A percentile compares a stretch with the other conserved stretches of the same genome.
These are phyloP conservation scores for Nemotelus pantherinus DNA, from an alignment of 2,888 invertebrate genomes.

Conservation along the genomic window DNA sequence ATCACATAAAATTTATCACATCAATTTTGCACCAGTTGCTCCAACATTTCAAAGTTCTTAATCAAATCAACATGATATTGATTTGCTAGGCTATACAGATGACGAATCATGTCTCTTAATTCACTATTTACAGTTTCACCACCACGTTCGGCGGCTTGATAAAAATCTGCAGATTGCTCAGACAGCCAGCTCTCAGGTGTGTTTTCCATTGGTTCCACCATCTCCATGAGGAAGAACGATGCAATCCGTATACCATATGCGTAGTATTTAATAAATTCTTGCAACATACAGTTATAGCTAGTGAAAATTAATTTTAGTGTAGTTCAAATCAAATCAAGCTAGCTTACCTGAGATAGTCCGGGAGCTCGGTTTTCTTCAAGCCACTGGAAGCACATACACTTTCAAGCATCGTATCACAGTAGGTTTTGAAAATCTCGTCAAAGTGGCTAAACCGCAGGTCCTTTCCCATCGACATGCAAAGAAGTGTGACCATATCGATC, in stretches of 20 bases:
- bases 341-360: constrained; percentile 57
- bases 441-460: constrained; percentile 54
- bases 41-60: constrained; percentile 42
- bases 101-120: constrained; percentile 58
- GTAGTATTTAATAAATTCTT: constrained; percentile 59
- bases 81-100: constrained; percentile 57
- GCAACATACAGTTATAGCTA: constrained; percentile 57
- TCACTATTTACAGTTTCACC: constrained; percentile 60
- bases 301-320: constrained; percentile 17
- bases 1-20: too few species aligned
- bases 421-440: constrained; percentile 58
- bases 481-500: constrained; percentile 60
- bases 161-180: constrained; percentile 51
- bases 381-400: constrained; percentile 50
- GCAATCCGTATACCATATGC: constrained; percentile 57
- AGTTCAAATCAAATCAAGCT: neutral
- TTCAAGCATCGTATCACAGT: constrained; percentile 55
- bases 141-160: constrained; percentile 54
- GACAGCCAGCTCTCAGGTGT: constrained; percentile 50
- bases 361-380: constrained; percentile 52
- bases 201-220: constrained; percentile 55
- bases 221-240: constrained; percentile 55
- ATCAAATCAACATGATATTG: constrained; percentile 55
- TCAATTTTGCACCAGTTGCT: neutral
- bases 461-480: constrained; percentile 57